Percentiles rank a stretch among this genome's conserved stretches.
Evolutionary conservation across 2,888 invertebrate genomes (phyloP).

Genomic region (Chloromyia formosa): DNA sequence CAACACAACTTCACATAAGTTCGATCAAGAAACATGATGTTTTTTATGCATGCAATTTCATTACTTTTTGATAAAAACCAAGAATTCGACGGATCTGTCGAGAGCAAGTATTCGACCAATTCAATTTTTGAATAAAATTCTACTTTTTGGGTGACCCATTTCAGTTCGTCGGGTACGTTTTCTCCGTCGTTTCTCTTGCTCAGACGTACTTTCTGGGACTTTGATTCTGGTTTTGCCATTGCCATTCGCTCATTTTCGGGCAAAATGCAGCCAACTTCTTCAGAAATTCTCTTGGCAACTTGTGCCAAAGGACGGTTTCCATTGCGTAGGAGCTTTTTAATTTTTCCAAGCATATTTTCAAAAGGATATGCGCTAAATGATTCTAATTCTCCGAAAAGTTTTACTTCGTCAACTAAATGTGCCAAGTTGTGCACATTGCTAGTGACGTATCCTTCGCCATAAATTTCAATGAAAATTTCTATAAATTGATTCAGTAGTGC

Average conservation of each 20-base stretch:
- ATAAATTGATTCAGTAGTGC: conserved; percentile 50
- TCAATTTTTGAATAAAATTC: neutral
- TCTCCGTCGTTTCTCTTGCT: too few species aligned
- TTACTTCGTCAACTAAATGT: conserved; percentile 49
- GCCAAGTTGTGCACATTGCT: conserved; percentile 51
- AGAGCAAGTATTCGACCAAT: neutral
- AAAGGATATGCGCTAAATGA: conserved; percentile 44
- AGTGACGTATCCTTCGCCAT: conserved; percentile 49
- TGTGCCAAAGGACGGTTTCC: conserved; percentile 9
- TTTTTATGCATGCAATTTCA: too few species aligned
- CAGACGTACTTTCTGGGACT: too few species aligned
- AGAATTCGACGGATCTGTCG: neutral
- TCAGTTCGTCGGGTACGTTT: too few species aligned
- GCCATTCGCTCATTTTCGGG: too few species aligned
- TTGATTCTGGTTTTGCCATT: neutral
- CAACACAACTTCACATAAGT: too few species aligned
- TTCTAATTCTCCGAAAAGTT: conserved; percentile 45
- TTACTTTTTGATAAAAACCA: too few species aligned
- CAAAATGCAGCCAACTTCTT: neutral
- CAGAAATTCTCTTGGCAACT: neutral
- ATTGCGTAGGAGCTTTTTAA: neutral
- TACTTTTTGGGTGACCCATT: too few species aligned
- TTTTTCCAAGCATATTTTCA: neutral
- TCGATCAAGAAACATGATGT: too few species aligned
- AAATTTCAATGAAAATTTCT: conserved; percentile 46